Base-by-base conservation (phyloP, 2,888 invertebrate species). In the Scrobipalpa costella region DNA sequence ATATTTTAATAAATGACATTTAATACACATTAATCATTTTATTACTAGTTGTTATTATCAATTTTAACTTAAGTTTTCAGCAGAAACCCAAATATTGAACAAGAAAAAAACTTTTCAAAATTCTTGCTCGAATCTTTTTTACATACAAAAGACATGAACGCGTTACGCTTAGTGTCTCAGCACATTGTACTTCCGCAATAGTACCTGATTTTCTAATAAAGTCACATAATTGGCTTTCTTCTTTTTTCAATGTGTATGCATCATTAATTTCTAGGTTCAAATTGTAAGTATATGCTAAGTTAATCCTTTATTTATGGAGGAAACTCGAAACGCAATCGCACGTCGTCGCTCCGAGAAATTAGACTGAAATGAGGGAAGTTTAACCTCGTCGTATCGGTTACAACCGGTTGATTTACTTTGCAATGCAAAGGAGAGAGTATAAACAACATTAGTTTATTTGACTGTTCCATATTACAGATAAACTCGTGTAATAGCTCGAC, bases 361-460 rank as follows among this genome's bases (percentile, higher is more conserved):
- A 75, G 73, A 75, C 68, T 70, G 73, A 68, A 76, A 74, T 72
- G 69, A 77, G 69, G 73, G 75, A 73, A 75, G 74, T 74, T 71
- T 73, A 72, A 76, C 66, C 74, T 73, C 68, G 64, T 57, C 71
- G 71, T 81, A 79, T 82, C 78, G 72, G 74, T 80, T 80, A 77
- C 79, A 76, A 76, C 75, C 66, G 69, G 72, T 79, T 69, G 73
- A 75, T 78, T 81, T 73, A 71, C 79, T 78, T 75, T 67, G 76
- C 75, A 73, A 78, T 76, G 76, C 75, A 74, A 76, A 77, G 68
- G 77, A 73, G 74, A 74, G 76, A 73, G 73, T 73, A 78, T 81
- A 83, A 83, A 81, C 71, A 78, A 73, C 68, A 72, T 78, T 74
- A 80, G 73, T 78, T 79, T 82, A 83, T 79, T 77, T 69, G 75